A percentile compares a stretch with the other conserved stretches of the same genome.
Conservation (phyloP, 2,113 vertebrate species). For the Noturus placidus region DNA sequence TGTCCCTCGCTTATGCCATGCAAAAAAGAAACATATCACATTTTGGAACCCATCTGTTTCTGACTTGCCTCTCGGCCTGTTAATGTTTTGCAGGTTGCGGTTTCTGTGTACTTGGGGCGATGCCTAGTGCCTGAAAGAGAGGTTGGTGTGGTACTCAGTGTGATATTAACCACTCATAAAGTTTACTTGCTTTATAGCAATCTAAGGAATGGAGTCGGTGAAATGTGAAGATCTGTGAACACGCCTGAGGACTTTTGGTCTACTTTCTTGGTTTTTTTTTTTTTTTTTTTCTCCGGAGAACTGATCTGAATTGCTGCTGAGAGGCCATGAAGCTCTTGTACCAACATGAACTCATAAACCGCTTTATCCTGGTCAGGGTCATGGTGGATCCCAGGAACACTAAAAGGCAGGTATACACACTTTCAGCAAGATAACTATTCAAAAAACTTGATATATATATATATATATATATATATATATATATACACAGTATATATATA, state of each 20-base stretch:
- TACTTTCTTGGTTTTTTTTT: conserved; percentile 17
- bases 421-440: neutral
- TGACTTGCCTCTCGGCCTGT: conserved; percentile 26
- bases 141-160: conserved; percentile 17
- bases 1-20: conserved; percentile 39
- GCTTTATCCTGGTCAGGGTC: conserved; percentile 16
- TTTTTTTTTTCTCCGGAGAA: conserved; percentile 2
- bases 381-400: neutral
- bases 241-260: conserved; percentile 20
- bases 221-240: conserved; percentile 20
- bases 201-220: conserved; percentile 2
- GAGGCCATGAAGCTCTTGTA: neutral
- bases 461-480: too few species aligned
- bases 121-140: conserved; percentile 31
- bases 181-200: conserved; percentile 24
- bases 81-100: conserved; percentile 38
- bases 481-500: too few species aligned
- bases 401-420: neutral
- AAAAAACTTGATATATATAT: neutral
- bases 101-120: conserved; percentile 32
- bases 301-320: conserved; percentile 27
- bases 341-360: conserved; percentile 17
- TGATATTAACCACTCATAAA: conserved; percentile 37
- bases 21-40: conserved; percentile 36
- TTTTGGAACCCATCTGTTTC: conserved; percentile 57